phyloP scores from a whole-genome alignment of 2,113 vertebrate genomes.

The Cyanoramphus novaezelandiae region DNA sequence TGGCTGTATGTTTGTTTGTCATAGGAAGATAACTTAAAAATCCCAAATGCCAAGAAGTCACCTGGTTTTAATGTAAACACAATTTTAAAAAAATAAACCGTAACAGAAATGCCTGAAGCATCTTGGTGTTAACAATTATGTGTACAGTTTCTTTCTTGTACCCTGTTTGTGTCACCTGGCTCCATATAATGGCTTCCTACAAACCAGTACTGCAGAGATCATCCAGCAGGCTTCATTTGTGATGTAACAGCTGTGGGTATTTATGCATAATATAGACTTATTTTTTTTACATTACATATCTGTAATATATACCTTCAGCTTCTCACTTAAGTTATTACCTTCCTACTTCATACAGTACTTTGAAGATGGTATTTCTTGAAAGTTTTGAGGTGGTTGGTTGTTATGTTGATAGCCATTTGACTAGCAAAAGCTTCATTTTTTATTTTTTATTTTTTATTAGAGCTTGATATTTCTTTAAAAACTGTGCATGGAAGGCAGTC shows the following conservation, averaged over 20 bases:
- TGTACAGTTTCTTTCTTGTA: background rate
- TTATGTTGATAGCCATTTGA: background rate
- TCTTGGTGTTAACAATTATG: background rate
- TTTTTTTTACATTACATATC: background rate
- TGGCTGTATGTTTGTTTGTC: background rate
- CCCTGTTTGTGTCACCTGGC: background rate
- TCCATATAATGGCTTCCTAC: background rate
- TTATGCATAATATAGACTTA: background rate
- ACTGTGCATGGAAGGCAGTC: background rate
- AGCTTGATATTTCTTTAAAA: background rate
- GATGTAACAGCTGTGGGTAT: background rate
- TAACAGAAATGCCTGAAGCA: background rate
- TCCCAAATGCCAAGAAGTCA: background rate
- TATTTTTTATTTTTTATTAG: background rate
- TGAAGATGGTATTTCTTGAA: background rate
- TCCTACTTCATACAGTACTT: background rate
- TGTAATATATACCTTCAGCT: background rate
- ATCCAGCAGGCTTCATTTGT: background rate
- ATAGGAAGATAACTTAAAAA: background rate
- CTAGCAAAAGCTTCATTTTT: background rate
- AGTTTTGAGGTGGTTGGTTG: background rate
- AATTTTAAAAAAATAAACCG: background rate
- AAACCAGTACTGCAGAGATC: background rate
- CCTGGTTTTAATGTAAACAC: background rate
- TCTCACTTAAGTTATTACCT: background rate